Conservation (phyloP, 1,140 invertebrate genomes). For the Samia ricini region DNA sequence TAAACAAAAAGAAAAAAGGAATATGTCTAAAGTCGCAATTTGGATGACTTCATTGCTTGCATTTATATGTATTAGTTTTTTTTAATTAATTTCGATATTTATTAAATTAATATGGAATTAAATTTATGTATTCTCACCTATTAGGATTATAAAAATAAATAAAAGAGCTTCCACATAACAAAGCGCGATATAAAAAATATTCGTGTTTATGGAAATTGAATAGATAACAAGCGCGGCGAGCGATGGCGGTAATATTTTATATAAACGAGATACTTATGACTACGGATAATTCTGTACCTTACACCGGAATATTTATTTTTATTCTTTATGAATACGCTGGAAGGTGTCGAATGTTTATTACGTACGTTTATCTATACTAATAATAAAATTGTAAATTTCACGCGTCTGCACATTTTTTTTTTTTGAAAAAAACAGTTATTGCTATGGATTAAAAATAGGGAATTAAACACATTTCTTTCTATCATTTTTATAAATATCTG, state of each 20-base stretch:
- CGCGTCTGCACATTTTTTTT: too few relatives aligned
- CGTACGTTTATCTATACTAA: too few relatives aligned
- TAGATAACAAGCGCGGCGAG: constrained; percentile 19
- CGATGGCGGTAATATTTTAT: constrained; percentile 1
- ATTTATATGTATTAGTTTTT: too few relatives aligned
- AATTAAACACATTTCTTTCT: too few relatives aligned
- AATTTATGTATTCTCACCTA: not conserved
- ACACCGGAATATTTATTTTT: not conserved
- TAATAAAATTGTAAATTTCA: too few relatives aligned
- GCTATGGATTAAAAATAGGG: too few relatives aligned
- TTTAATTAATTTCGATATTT: too few relatives aligned
- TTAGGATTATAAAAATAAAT: not conserved
- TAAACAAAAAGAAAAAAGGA: too few relatives aligned
- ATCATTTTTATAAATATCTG: too few relatives aligned
- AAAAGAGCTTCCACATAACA: not conserved
- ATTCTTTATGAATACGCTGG: not conserved
- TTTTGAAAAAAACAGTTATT: too few relatives aligned
- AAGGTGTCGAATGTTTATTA: not conserved
- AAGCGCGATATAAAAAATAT: not conserved
- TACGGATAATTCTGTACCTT: not conserved
- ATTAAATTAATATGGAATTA: not conserved
- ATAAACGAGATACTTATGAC: not conserved
- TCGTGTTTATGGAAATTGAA: constrained; percentile 26
- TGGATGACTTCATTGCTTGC: too few relatives aligned
- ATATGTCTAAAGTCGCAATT: too few relatives aligned